Evolutionary conservation across 2,113 vertebrate genomes (phyloP), one percentile per base, ranked within the genome.

Genomic region (Microcebus tavaratra): DNA sequence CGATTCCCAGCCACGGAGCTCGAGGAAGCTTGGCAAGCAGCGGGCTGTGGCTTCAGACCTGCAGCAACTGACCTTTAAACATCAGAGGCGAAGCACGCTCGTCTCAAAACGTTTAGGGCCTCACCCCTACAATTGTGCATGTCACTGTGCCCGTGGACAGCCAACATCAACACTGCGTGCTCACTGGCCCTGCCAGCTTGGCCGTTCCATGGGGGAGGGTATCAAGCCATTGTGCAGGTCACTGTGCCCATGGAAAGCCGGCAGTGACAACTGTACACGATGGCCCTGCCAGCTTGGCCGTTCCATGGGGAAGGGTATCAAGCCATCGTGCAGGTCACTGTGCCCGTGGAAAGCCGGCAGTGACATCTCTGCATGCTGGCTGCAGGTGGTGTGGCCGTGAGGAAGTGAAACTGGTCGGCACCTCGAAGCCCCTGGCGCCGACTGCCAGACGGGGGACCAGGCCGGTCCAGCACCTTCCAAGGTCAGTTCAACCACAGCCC

Each of bases 311-410:
- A 6, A 65, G 29, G 55, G 29, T 12, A 65, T 31, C 29, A 34
- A 15, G 29, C 63, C 12, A 31, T 15, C 13, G 27, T 65, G 63
- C 29, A 13, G 29, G 29, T 15, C 72, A 17, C 39, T 15, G 72
- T 25, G 14, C 23, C 39, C 18, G 0, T 3, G 3, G 25, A 45
- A 5, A 75, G 39, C 39, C 72, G 45, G 15, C 2, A 0, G 42
- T 42, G 14, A 29, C 25, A 15, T 7, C 14, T 29, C 23, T 15
- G 7, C 25, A 75, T 2, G 7, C 14, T 29, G 42, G 42, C 7
- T 13, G 17, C 39, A 61, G 39, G 39, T 75, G 72, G 72, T 0
- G 0, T 9, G 72, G 72, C 27, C 0, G 4, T 31, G 73, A 76
- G 73, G 68, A 67, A 67, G 63, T 34, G 63, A 67, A 34, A 27